These are phyloP conservation scores for Drosophila seguyi DNA, from an alignment of 1,140 invertebrate species.

Conservation along the genomic window DNA sequence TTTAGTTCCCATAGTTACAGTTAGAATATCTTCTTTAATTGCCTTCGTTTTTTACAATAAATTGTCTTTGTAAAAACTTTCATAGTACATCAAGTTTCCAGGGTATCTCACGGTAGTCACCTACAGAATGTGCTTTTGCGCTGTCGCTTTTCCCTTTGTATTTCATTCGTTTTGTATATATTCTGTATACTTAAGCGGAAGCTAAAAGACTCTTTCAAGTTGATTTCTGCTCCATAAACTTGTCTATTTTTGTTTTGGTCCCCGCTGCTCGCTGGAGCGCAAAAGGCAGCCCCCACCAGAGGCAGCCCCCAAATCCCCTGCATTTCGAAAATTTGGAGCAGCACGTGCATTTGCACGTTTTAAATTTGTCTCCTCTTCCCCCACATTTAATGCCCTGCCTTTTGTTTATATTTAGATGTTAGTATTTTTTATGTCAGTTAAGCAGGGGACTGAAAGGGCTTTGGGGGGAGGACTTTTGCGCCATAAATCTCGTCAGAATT, in stretches of 20 bases:
- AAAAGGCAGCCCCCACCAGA: conserved; percentile 44
- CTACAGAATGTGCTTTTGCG: background rate
- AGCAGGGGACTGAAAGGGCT: conserved; percentile 32
- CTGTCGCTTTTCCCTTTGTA: conserved; percentile 21
- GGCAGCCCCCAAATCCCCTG: conserved; percentile 26
- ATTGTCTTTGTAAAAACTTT: background rate
- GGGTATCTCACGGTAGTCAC: conserved; percentile 17
- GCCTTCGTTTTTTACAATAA: too few species aligned
- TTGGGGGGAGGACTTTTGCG: conserved; percentile 43
- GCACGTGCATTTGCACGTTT: conserved; percentile 83
- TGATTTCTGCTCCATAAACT: conserved; percentile 83
- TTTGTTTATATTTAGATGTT: conserved; percentile 80
- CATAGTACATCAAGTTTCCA: background rate
- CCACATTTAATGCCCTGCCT: conserved; percentile 42
- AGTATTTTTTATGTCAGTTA: conserved; percentile 74
- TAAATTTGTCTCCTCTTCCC: conserved; percentile 36
- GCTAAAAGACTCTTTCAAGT: conserved; percentile 81
- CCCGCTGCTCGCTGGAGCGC: conserved; percentile 64
- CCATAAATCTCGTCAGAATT: conserved; percentile 77
- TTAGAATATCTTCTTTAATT: too few species aligned
- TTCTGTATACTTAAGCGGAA: conserved; percentile 72
- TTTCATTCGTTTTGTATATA: conserved; percentile 49
- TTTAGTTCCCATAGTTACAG: too few species aligned
- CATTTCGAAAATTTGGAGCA: conserved; percentile 68
- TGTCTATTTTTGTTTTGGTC: conserved; percentile 74